These are phyloP conservation scores for Alloscopus bannaensis DNA, from an alignment of 2,888 invertebrate genomes.

Conservation along the genomic window DNA sequence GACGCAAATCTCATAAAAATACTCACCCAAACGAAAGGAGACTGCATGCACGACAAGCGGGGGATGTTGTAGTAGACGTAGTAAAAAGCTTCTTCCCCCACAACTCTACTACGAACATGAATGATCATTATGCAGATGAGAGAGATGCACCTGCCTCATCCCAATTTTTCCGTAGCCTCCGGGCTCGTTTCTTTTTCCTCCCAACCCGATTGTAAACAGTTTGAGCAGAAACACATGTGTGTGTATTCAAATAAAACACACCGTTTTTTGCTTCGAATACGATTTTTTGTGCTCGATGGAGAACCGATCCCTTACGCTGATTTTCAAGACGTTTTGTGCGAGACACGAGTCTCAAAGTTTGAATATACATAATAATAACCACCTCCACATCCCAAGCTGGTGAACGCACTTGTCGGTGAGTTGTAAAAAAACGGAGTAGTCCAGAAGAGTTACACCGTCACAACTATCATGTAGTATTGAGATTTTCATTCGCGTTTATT, in stretches of 20 bases:
- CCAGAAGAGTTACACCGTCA: background rate
- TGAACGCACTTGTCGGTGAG: too few species aligned
- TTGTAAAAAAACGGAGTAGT: background rate
- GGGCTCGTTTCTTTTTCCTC: background rate
- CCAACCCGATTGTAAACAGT: background rate
- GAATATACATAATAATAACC: too few species aligned
- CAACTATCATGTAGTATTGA: background rate
- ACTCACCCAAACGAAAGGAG: too few species aligned
- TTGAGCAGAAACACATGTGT: background rate
- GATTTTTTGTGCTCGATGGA: background rate
- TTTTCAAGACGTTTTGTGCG: too few species aligned
- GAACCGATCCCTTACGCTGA: too few species aligned
- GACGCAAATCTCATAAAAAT: too few species aligned
- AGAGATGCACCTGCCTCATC: background rate
- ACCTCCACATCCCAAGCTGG: too few species aligned
- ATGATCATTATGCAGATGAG: slow-evolving; percentile 1
- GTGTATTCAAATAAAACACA: background rate
- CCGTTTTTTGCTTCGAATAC: background rate
- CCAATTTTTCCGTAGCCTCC: background rate
- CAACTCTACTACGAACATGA: too few species aligned
- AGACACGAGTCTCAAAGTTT: too few species aligned
- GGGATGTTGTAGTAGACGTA: too few species aligned
- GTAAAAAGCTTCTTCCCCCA: too few species aligned
- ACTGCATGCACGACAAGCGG: too few species aligned
- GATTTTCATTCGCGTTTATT: background rate